Percentiles rank a stretch among this genome's conserved stretches.
These are phyloP conservation scores for Aplocera efformata DNA, from an alignment of 2,888 invertebrate species.

Conservation along the genomic window DNA sequence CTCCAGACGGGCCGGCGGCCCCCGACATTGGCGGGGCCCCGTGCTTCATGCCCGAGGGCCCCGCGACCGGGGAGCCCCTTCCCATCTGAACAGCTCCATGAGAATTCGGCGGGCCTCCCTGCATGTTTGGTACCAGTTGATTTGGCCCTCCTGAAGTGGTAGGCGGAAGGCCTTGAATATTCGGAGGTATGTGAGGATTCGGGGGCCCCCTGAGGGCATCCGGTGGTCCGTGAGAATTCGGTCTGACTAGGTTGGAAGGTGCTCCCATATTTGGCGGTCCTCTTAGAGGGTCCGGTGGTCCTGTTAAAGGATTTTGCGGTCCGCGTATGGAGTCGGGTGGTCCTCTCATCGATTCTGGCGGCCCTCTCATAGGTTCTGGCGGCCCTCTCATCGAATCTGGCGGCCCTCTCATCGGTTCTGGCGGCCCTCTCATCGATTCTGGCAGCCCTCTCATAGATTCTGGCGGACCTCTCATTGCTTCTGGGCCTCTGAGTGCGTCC, in stretches of 20 bases:
- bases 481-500: background rate
- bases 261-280: background rate
- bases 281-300: conserved; percentile 1
- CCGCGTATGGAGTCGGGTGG: background rate
- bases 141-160: background rate
- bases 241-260: conserved; percentile 1
- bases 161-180: conserved; percentile 13
- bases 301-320: background rate
- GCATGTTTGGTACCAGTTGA: no score
- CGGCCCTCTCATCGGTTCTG: background rate
- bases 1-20: conserved; percentile 22
- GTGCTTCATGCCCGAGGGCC: conserved; percentile 15
- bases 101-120: background rate
- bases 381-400: background rate
- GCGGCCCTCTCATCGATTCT: background rate
- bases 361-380: background rate
- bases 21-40: conserved; percentile 11
- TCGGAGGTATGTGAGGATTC: conserved; percentile 12
- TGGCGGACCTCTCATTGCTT: background rate
- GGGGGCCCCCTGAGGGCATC: background rate
- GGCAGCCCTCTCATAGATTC: background rate
- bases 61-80: conserved; percentile 23
- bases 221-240: conserved; percentile 1
- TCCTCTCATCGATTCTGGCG: background rate
- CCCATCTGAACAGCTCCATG: background rate